Base-by-base conservation (phyloP, 2,888 invertebrate species). In the Thereva unica region DNA sequence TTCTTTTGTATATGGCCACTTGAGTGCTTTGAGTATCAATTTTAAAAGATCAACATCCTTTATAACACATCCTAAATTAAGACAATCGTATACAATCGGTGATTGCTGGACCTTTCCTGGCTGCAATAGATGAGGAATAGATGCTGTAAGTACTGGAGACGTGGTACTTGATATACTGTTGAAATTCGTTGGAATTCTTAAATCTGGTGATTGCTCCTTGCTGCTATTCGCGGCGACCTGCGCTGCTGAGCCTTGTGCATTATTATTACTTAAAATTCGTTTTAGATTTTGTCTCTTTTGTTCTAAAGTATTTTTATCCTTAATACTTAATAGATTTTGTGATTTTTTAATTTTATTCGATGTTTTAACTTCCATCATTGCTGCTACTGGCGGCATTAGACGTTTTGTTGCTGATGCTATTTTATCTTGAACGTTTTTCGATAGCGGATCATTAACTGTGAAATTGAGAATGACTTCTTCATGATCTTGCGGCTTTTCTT, bases 1-100 rank as follows among this genome's bases (percentile, higher is more conserved):
- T 9, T 72, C 74, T 37, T 71, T 71, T 38, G 73, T 77, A 12
- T 75, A 74, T 4, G 79, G 77, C 80, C 80, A 80, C 71, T 81
- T 79, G 0, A 80, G 71, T 0, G 81, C 80, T 68, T 79, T 80
- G 4, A 81, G 70, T 65, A 80, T 81, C n/a, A 80, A 73, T 63
- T 75, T 78, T 7, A 80, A 67, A n/a, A 80, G 72, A 67, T 80
- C 81, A 6, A 76, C 74, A 73, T 80, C 80, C 49, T 77, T 76
- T 37, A 80, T 80, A 4, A 80, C 78, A 67, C 77, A 76, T 2
- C 80, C 80, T 45, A 80, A 70, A 34, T 77, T 73, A 53, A 80
- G 74, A 9, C 67, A 67, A 47, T 78, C 75, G 8, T 78, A 78
- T 42, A 54, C 12, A 44, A 40, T 7, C 12, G 5, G 57, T 10